Conservation (phyloP, 2,113 vertebrate species). For the Leptobrachium leishanense region DNA sequence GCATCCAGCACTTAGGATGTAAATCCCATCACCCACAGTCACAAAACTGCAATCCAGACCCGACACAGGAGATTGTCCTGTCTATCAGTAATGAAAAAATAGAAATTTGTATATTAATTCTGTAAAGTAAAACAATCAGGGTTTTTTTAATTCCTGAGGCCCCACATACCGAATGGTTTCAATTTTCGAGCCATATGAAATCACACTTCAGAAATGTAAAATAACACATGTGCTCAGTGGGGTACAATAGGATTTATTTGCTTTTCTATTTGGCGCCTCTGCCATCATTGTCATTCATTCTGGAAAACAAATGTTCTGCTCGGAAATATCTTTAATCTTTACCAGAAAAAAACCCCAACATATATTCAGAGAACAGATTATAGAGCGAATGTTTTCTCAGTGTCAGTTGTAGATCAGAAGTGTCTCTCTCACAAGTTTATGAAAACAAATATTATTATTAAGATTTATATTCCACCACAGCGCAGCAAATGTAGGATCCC, state of each 20-base stretch:
- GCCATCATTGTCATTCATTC: slow-evolving; percentile 13
- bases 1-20: too few relatives aligned
- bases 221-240: slow-evolving; percentile 17
- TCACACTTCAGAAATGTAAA: slow-evolving; percentile 21
- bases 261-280: slow-evolving; percentile 6
- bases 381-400: too few relatives aligned
- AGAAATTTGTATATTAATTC: neutral
- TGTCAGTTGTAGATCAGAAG: too few relatives aligned
- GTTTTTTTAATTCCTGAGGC: neutral
- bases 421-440: too few relatives aligned
- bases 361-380: too few relatives aligned
- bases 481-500: too few relatives aligned
- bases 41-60: too few relatives aligned
- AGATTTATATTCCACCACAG: too few relatives aligned
- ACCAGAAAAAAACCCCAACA: neutral
- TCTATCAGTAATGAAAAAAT: neutral
- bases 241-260: slow-evolving; percentile 23
- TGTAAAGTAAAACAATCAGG: neutral
- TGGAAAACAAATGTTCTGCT: neutral
- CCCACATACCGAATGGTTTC: slow-evolving; percentile 15
- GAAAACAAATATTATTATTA: too few relatives aligned
- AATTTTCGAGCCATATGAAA: slow-evolving; percentile 24
- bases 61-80: neutral
- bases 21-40: too few relatives aligned
- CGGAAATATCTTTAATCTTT: neutral